Evolutionary conservation across 2,888 invertebrate genomes (phyloP).

Genomic region (Diogma glabrata): DNA sequence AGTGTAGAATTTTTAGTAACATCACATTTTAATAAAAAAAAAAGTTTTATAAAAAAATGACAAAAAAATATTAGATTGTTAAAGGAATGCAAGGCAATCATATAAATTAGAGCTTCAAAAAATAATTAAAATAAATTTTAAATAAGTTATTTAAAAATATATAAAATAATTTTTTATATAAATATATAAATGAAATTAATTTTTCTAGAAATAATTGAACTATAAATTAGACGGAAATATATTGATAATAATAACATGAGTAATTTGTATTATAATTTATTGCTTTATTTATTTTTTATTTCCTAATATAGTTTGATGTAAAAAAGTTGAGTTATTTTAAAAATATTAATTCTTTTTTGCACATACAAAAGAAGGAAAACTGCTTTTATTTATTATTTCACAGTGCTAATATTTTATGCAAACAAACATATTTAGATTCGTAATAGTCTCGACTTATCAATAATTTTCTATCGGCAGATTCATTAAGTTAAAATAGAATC

Average conservation of each 20-base stretch:
- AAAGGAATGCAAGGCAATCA: constrained; percentile 37
- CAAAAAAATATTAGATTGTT: constrained; percentile 24
- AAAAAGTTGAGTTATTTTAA: too few species aligned
- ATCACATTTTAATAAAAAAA: too few species aligned
- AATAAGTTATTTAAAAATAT: background rate
- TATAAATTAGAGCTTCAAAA: constrained; percentile 34
- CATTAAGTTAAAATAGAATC: background rate
- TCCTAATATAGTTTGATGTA: too few species aligned
- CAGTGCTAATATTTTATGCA: too few species aligned
- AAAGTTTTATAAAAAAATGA: constrained; percentile 16
- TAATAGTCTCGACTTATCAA: too few species aligned
- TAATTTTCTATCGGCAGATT: background rate
- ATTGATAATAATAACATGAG: background rate
- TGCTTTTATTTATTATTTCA: too few species aligned
- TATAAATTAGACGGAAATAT: background rate
- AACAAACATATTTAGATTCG: too few species aligned
- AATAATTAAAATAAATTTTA: constrained; percentile 9
- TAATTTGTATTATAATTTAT: too few species aligned
- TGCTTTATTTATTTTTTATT: too few species aligned
- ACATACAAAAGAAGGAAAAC: too few species aligned
- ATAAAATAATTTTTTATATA: constrained; percentile 2
- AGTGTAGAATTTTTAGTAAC: constrained; percentile 3
- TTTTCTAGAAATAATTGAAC: background rate
- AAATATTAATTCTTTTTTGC: too few species aligned
- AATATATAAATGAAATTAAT: background rate